These are phyloP conservation scores for Drosophila pseudoobscura DNA, from an alignment of 1,140 invertebrate species.

Conservation along the genomic window DNA sequence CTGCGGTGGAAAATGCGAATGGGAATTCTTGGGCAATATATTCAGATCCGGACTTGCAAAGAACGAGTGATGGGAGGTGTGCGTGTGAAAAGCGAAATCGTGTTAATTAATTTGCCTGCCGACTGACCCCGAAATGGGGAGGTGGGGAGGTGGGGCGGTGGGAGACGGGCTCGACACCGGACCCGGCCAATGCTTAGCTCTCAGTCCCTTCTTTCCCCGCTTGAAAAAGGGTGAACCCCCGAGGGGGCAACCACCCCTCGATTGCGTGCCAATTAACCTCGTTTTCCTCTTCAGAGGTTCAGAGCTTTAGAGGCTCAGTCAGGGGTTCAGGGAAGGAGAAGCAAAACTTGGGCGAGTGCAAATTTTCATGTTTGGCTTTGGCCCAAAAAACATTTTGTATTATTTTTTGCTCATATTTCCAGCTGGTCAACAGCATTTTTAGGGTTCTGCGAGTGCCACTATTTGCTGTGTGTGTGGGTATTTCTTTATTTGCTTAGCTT, in stretches of 20 bases:
- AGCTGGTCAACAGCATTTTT: conserved; percentile 1
- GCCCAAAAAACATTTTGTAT: background rate
- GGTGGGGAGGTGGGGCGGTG: background rate
- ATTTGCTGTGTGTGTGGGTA: conserved; percentile 7
- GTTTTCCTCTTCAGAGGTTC: conserved; percentile 21
- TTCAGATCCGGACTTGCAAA: background rate
- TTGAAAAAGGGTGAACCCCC: background rate
- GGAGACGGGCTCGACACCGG: conserved; percentile 12
- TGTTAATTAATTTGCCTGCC: conserved; percentile 68
- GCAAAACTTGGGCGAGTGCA: conserved; percentile 25
- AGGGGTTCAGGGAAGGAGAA: no score
- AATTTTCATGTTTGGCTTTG: conserved; percentile 7
- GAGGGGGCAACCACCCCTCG: background rate
- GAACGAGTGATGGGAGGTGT: background rate
- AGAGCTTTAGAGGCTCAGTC: background rate
- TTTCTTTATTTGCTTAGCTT: conserved; percentile 13
- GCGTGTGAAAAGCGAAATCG: conserved; percentile 54
- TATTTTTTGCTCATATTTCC: background rate
- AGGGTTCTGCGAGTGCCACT: background rate
- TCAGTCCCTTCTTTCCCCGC: background rate
- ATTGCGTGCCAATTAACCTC: conserved; percentile 57
- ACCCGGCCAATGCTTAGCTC: conserved; percentile 2
- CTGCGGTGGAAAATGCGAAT: conserved; percentile 21
- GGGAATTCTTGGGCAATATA: conserved; percentile 35
- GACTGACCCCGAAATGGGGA: conserved; percentile 3